Evolutionary conservation across 1,140 invertebrate species (phyloP).

Genomic region (Portunus trituberculatus): DNA sequence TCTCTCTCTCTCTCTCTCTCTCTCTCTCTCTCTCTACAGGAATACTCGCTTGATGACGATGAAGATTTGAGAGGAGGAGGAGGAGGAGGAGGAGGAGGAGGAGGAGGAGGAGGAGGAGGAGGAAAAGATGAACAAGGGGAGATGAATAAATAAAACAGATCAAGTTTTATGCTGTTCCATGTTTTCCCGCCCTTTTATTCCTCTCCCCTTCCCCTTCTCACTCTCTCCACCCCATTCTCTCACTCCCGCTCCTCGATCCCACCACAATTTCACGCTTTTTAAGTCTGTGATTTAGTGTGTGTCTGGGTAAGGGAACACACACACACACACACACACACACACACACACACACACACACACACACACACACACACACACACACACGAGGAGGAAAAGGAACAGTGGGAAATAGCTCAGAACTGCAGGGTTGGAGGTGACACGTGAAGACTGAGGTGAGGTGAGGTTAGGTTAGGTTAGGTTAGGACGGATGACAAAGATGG

Average conservation of each 20-base stretch:
- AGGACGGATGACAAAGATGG: background rate
- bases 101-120: too few species aligned
- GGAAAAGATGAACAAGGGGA: too few species aligned
- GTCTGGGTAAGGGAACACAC: background rate
- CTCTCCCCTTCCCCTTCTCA: background rate
- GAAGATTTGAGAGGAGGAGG: too few species aligned
- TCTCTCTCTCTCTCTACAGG: too few species aligned
- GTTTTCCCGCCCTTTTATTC: too few species aligned
- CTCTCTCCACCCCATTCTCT: background rate
- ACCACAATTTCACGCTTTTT: slow-evolving; percentile 49
- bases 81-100: too few species aligned
- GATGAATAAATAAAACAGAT: too few species aligned
- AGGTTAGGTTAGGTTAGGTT: background rate
- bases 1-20: too few species aligned
- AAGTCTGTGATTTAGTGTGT: slow-evolving; percentile 30
- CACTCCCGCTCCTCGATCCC: background rate
- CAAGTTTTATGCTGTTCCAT: too few species aligned
- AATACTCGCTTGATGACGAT: too few species aligned
- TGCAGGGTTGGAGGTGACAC: background rate
- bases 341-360: slow-evolving; percentile 49
- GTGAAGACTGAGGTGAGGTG: background rate
- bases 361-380: slow-evolving; percentile 41
- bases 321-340: slow-evolving; percentile 48
- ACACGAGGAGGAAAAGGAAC: background rate
- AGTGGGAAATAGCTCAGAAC: background rate